Percentiles rank a stretch among this genome's conserved stretches.
These are phyloP conservation scores for Burhinus bistriatus DNA, from an alignment of 2,113 vertebrate species.

Conservation along the genomic window DNA sequence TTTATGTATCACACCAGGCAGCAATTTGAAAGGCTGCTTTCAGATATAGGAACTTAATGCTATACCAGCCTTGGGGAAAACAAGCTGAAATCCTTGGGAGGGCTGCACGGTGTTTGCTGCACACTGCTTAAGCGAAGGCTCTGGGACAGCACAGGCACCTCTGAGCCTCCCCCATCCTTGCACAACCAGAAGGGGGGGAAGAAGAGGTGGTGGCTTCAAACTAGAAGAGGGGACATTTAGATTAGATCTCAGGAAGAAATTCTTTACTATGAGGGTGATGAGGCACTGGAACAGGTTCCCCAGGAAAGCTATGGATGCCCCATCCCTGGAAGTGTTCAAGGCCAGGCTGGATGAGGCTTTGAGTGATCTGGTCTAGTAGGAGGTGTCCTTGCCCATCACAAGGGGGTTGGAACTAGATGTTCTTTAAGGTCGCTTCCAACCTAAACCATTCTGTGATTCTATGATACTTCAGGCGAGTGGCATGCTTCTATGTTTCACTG, in stretches of 20 bases:
- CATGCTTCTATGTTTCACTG: neutral
- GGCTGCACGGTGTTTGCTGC: neutral
- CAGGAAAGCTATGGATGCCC: too few relatives aligned
- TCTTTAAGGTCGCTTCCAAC: too few relatives aligned
- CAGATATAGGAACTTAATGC: slow-evolving; percentile 61
- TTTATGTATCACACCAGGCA: slow-evolving; percentile 64
- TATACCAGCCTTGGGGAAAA: slow-evolving; percentile 56
- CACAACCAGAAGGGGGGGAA: neutral
- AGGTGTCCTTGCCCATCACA: too few relatives aligned
- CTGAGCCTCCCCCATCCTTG: neutral
- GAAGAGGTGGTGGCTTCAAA: neutral
- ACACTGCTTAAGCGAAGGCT: neutral
- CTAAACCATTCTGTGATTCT: too few relatives aligned
- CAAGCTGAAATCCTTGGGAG: neutral
- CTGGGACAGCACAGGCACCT: neutral
- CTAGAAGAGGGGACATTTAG: too few relatives aligned
- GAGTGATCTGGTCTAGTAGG: too few relatives aligned
- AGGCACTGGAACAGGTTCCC: too few relatives aligned
- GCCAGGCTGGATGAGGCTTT: too few relatives aligned
- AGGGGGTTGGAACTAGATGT: too few relatives aligned
- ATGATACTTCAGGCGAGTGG: neutral
- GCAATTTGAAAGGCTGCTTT: slow-evolving; percentile 59
- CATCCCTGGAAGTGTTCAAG: too few relatives aligned
- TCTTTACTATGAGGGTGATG: too few relatives aligned
- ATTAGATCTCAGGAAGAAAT: too few relatives aligned